These are phyloP conservation scores for Hemibagrus wyckioides DNA, from an alignment of 2,113 vertebrate species.

Conservation along the genomic window DNA sequence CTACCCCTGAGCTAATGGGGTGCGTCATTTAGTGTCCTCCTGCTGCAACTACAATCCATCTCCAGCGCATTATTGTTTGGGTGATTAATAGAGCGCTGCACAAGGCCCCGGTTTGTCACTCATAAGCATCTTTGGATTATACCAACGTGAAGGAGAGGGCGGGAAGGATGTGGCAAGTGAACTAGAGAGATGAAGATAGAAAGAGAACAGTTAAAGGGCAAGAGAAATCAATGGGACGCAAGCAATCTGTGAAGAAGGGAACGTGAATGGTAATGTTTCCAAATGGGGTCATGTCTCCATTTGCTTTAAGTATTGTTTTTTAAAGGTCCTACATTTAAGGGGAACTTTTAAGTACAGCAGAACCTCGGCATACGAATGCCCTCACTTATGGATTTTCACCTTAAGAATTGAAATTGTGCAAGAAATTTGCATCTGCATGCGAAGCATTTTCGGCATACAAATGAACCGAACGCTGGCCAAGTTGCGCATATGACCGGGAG, in stretches of 20 bases:
- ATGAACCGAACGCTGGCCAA: too few species aligned
- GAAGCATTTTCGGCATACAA: too few species aligned
- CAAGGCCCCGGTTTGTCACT: constrained; percentile 75
- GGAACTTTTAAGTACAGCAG: background rate
- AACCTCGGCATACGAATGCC: too few species aligned
- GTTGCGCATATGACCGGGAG: too few species aligned
- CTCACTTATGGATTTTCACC: too few species aligned
- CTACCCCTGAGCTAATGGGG: constrained; percentile 64
- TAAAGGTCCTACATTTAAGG: constrained; percentile 63
- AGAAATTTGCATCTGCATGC: too few species aligned
- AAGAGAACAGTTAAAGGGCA: background rate
- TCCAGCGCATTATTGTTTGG: constrained; percentile 71
- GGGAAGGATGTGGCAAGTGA: background rate
- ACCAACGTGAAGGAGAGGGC: background rate
- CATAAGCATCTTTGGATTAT: constrained; percentile 58
- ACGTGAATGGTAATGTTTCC: constrained; percentile 77
- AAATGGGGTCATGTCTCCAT: constrained; percentile 62
- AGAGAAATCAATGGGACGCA: constrained; percentile 68
- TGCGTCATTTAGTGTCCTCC: constrained; percentile 67
- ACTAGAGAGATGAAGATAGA: background rate
- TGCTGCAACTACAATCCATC: constrained; percentile 76
- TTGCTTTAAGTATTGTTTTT: constrained; percentile 64
- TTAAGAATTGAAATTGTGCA: too few species aligned
- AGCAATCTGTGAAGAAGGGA: constrained; percentile 66
- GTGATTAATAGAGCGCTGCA: constrained; percentile 82